Percentiles rank a stretch among this genome's conserved stretches.
Evolutionary conservation across 2,797 vertebrate species (phyloP).

Genomic region (Adrianichthys oophorus): DNA sequence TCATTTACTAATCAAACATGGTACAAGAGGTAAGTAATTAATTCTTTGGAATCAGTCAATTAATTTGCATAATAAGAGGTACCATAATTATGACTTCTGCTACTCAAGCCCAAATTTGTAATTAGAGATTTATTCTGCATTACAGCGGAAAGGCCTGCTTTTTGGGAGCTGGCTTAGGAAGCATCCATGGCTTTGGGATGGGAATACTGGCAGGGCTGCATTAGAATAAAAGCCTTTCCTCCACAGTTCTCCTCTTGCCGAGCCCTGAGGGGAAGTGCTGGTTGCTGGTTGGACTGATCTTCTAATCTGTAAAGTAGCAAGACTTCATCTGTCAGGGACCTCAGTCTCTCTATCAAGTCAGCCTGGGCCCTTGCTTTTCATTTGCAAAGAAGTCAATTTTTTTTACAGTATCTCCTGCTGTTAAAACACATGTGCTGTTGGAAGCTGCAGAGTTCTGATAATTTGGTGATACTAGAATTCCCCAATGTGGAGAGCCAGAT

Average conservation of each 20-base stretch:
- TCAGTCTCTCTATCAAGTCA: conserved; percentile 47
- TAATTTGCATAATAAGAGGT: conserved; percentile 84
- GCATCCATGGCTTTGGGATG: conserved; percentile 69
- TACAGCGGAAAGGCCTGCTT: conserved; percentile 72
- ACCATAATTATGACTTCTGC: conserved; percentile 82
- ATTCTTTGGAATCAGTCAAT: conserved; percentile 80
- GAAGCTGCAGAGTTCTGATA: conserved; percentile 62
- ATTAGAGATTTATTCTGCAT: conserved; percentile 80
- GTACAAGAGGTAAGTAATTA: conserved; percentile 81
- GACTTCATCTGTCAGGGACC: conserved; percentile 60
- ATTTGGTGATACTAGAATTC: conserved; percentile 43
- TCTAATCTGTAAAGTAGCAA: conserved; percentile 78
- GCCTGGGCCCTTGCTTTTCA: conserved; percentile 49
- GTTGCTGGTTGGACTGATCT: conserved; percentile 68
- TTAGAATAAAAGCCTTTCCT: conserved; percentile 59
- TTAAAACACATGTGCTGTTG: conserved; percentile 30
- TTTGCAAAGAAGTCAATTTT: conserved; percentile 64
- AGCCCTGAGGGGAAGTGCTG: conserved; percentile 61
- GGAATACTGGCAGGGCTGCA: conserved; percentile 64
- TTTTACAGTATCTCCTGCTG: conserved; percentile 29
- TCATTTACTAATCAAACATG: conserved; percentile 83
- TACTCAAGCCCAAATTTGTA: conserved; percentile 79
- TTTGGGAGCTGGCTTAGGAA: conserved; percentile 68
- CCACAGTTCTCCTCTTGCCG: conserved; percentile 48
- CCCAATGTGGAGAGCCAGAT: conserved; percentile 32